Evolutionary conservation across 2,797 vertebrate species (phyloP), one percentile per base, ranked within the genome.

Genomic region (Valencia hispanica): DNA sequence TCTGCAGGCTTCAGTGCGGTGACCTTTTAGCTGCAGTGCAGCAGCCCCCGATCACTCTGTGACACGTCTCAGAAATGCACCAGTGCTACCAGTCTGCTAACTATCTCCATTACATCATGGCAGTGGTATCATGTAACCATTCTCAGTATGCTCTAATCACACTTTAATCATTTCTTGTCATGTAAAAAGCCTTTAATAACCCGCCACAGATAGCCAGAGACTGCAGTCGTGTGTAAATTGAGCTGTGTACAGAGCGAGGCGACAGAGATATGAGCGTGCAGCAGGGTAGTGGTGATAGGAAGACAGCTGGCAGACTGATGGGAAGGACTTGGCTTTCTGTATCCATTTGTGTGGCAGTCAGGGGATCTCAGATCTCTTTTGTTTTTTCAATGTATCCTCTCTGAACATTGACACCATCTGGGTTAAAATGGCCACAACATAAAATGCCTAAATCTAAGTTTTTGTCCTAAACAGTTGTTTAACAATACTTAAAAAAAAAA

Each of bases 221-320:
- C 82, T 87, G 86, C 87, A 73, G 74, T 25, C 0, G 30, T 69
- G 78, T 82, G 91, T 90, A 91, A 92, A 79, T 17, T 57, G 89
- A 93, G 83, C 84, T 20, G 83, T 15, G 65, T 80, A 86, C 68
- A 74, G 80, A 75, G 79, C 57, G 59, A 79, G 72, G 76, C 68
- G 68, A 80, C 80, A 65, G 57, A 82, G 87, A 88, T 80, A 74
- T 78, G 84, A 82, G 36, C 11, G 53, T 11, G 66, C 78, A 72
- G 82, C 36, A 57, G 79, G 70, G 53, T 8, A 34, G 68, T 2
- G 68, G 83, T 84, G 84, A 81, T 72, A 47, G 89, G 86, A 90
- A 86, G 86, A 74, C 86, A 89, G 86, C 86, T 87, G 89, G 82
- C 71, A 3, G 71, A 45, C 86, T 86, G 85, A 86, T 80, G 87